Evolutionary conservation across 2,797 vertebrate genomes (phyloP).

Genomic region (Melanotaenia nigrans): DNA sequence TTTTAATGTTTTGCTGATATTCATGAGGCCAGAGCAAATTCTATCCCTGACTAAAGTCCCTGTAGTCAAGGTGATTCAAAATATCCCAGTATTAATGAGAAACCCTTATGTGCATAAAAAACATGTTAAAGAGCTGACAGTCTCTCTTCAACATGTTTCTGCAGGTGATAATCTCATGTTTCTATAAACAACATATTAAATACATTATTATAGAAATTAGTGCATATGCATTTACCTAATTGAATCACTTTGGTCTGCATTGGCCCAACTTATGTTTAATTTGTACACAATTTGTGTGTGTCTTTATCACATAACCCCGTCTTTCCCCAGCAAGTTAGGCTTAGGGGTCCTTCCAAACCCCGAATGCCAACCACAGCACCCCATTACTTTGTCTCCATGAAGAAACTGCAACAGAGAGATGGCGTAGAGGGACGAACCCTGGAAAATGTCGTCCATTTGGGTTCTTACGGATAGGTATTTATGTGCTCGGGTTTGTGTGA

Average conservation of each 20-base stretch:
- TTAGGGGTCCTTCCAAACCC: constrained; percentile 97
- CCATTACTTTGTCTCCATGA: constrained; percentile 96
- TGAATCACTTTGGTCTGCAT: constrained; percentile 91
- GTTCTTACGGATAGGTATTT: constrained; percentile 99
- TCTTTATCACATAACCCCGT: constrained; percentile 99
- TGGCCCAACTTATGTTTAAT: constrained; percentile 90
- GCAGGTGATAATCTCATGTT: background rate
- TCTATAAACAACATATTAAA: background rate
- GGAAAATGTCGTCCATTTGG: constrained; percentile 98
- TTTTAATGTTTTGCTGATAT: constrained; percentile 11
- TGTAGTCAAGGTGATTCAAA: constrained; percentile 87
- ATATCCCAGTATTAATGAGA: background rate
- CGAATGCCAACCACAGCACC: constrained; percentile 93
- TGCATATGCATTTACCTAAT: constrained; percentile 15
- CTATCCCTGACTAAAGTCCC: constrained; percentile 56
- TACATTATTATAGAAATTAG: background rate
- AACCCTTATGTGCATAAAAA: background rate
- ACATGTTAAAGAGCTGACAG: background rate
- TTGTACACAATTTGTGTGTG: constrained; percentile 92
- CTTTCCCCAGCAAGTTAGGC: constrained; percentile 98
- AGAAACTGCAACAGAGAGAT: constrained; percentile 96
- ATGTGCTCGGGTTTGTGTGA: constrained; percentile 99
- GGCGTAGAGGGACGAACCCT: constrained; percentile 98
- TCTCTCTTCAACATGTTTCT: constrained; percentile 23
- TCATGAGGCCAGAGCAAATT: constrained; percentile 74